Base-by-base conservation (phyloP, 2,888 invertebrate genomes). In the Pherbina coryleti region DNA sequence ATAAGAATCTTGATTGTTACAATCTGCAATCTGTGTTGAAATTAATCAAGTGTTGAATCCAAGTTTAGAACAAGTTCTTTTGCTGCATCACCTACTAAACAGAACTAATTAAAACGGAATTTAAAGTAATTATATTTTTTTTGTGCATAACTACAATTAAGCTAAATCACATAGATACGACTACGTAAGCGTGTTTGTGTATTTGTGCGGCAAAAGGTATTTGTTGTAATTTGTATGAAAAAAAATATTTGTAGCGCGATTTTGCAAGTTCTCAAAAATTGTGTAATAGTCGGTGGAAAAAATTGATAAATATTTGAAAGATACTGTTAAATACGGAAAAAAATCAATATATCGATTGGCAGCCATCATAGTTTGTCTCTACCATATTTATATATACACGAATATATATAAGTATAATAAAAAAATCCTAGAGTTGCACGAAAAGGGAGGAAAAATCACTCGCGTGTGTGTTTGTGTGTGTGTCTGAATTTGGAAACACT, bases 301-400 rank as follows among this genome's bases (percentile, higher is more conserved):
- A 51, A 70, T 1, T 34, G n/a, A 22, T 11, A 37, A 55, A n/a
- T 8, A n/a, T 55, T 5, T 19, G 2, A 22, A n/a, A 55, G 22
- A 55, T 55, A 19, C 22, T 37, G n/a, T 67, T 34, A 11, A 22
- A 25, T 2, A 49, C 17, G 49, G 28, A 51, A 51, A 44, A 82
- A 82, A 82, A 82, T 82, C 82, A 79, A 81, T 82, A 82, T 80
- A 82, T 82, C 79, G 81, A 81, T 81, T 77, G 81, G 80, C 81
- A 78, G 80, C 80, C 81, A 82, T 80, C 77, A 79, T 74, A 64
- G 62, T 69, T 49, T n/a, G 62, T 70, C 25, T 31, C n/a, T 78
- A 57, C 9, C 25, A 34, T 60, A 62, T 51, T 62, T 44, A 69
- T 60, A 75, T 25, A 25, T 19, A 62, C 9, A 67, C 22, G 19